phyloP scores from a whole-genome alignment of 2,113 vertebrate genomes.

The Lethenteron reissneri region DNA sequence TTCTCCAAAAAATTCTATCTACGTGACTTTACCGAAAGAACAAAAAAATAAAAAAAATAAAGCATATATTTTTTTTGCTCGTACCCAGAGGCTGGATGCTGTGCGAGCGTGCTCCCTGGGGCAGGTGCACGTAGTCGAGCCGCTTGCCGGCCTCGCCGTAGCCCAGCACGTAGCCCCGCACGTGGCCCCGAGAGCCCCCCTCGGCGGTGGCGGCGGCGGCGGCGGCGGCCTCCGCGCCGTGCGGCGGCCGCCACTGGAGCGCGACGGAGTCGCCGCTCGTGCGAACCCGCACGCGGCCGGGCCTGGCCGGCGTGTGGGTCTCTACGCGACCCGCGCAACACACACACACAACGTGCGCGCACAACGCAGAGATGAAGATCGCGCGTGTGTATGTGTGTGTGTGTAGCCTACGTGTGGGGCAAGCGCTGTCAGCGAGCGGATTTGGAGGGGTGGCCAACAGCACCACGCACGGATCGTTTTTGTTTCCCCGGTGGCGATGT shows the following conservation, averaged over 20 bases:
- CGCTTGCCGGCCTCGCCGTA: slow-evolving; percentile 30
- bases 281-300: slow-evolving; percentile 22
- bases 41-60: too few species aligned
- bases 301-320: slow-evolving; percentile 11
- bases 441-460: too few species aligned
- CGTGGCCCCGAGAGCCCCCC: slow-evolving; percentile 24
- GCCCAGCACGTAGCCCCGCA: slow-evolving; percentile 25
- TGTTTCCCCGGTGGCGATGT: too few species aligned
- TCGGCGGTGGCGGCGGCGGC: slow-evolving; percentile 13
- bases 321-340: too few species aligned
- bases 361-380: too few species aligned
- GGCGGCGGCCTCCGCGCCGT: slow-evolving; percentile 35
- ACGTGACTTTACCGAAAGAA: too few species aligned
- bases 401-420: too few species aligned
- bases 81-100: slow-evolving; percentile 49
- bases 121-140: slow-evolving; percentile 36
- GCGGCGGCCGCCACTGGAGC: slow-evolving; percentile 35
- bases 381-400: too few species aligned
- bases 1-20: too few species aligned
- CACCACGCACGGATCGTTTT: too few species aligned
- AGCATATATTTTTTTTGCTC: slow-evolving; percentile 2
- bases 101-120: slow-evolving; percentile 40
- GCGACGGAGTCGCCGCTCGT: slow-evolving; percentile 20
- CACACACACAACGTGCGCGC: too few species aligned
- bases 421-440: too few species aligned